Conservation (phyloP, 1,140 invertebrate genomes). For the Paraescarpia echinospica region DNA sequence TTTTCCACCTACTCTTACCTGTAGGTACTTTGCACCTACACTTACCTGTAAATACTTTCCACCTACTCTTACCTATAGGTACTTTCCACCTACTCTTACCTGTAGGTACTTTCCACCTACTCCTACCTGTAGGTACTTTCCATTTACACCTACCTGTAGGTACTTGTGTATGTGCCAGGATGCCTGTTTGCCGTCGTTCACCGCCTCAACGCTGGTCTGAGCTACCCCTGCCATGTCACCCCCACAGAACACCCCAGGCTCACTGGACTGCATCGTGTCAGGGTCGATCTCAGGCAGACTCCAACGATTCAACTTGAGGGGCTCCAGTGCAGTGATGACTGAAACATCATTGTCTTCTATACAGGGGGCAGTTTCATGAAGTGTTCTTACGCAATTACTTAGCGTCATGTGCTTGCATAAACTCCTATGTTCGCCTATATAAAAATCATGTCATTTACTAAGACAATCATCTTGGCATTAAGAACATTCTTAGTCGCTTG, state of each 20-base stretch:
- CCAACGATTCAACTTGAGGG: constrained; percentile 76
- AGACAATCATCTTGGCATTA: too few species aligned
- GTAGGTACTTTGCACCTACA: too few species aligned
- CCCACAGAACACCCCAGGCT: constrained; percentile 83
- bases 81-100: neutral
- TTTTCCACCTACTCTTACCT: too few species aligned
- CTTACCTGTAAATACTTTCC: too few species aligned
- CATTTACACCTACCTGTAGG: constrained; percentile 70
- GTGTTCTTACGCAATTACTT: too few species aligned
- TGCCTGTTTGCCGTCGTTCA: constrained; percentile 97
- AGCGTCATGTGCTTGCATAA: too few species aligned
- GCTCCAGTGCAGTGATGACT: constrained; percentile 79
- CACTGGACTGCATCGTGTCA: constrained; percentile 75
- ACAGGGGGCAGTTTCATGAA: too few species aligned
- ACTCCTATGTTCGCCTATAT: too few species aligned
- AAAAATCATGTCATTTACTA: too few species aligned
- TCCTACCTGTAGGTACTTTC: neutral
- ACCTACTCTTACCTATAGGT: too few species aligned
- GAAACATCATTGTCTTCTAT: constrained; percentile 39
- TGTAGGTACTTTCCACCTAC: neutral
- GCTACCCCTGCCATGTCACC: constrained; percentile 92
- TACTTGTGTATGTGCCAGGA: constrained; percentile 95
- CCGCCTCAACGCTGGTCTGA: constrained; percentile 96
- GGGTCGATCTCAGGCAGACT: constrained; percentile 77
- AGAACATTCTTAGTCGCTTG: too few species aligned